These are phyloP conservation scores for Cryptotermes secundus DNA, from an alignment of 1,140 invertebrate species.

Conservation along the genomic window DNA sequence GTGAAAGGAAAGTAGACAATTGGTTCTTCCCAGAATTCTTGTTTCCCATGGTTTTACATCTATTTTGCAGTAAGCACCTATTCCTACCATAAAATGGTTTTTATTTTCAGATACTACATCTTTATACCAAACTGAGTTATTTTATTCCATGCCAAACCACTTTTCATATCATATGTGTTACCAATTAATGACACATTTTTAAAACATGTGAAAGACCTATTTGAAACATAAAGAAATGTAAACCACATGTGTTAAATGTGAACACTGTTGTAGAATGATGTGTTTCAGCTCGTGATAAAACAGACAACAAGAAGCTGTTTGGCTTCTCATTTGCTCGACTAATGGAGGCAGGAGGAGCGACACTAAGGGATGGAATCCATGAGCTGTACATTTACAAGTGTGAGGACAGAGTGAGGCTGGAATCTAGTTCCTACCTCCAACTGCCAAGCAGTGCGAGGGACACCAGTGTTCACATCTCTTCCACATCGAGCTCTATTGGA, in stretches of 20 bases:
- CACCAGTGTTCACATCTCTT: constrained; percentile 39
- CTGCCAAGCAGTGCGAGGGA: constrained; percentile 71
- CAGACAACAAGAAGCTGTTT: constrained; percentile 84
- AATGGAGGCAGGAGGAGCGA: constrained; percentile 88
- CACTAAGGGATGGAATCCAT: constrained; percentile 77
- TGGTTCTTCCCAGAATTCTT: no score
- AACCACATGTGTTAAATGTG: neutral
- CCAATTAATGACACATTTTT: neutral
- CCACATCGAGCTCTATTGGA: constrained; percentile 40
- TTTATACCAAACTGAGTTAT: no score
- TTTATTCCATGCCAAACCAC: no score
- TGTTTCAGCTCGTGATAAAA: constrained; percentile 75
- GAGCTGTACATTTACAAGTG: constrained; percentile 92
- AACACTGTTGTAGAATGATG: constrained; percentile 18
- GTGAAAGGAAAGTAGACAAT: no score
- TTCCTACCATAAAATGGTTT: no score
- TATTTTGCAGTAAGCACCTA: no score
- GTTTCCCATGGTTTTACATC: no score
- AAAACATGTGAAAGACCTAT: no score
- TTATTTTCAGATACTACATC: no score
- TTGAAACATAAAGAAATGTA: neutral
- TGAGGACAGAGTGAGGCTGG: constrained; percentile 76
- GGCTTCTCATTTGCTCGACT: constrained; percentile 89
- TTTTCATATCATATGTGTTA: neutral
- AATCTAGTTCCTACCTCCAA: constrained; percentile 70